Base-by-base conservation (phyloP, 2,888 invertebrate genomes). In the Lacanobia oleracea region DNA sequence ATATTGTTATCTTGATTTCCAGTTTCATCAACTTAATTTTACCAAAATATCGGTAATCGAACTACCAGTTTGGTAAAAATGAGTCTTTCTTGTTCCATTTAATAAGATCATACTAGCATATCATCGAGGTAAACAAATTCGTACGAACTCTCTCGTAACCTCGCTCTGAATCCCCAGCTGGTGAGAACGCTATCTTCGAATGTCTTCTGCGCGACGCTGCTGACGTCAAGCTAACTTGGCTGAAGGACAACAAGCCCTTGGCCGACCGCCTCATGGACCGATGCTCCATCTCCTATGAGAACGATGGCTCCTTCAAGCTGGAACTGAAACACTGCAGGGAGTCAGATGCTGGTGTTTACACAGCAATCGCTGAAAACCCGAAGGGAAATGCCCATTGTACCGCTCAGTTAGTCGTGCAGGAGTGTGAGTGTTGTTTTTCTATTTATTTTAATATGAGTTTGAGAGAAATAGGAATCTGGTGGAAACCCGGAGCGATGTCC, bases 311-410 rank as follows among this genome's bases (percentile, higher is more conserved):
- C 5, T 98, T 98, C 92, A 97, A 97, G 71, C 95, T 99, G 83
- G 97, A 97, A 86, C 97, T 98, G 81, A 97, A 97, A 88, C 98
- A 98, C 91, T 98, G 98, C 87, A 95, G 96, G 77, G 97, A 97
- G 86, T 97, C 97, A 43, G 99, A 99, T 93, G 97, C 97, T n/a
- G 99, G 99, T 63, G 97, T 98, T 57, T 99, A 99, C 92, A 98
- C 98, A 0, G 98, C 98, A 60, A 97, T 98, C 80, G 99, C 99
- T 27, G 97, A 97, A 73, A 98, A 98, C 89, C 96, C 96, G 40
- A 97, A 97, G 72, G 98, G 99, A 76, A 98, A 98, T 86, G 96
- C 98, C 59, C 97, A 98, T 75, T 98, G 98, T 92, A 98, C 98
- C 54, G 98, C 98, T 75, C 98, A 98, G 94, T 97, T 99, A 87